These are phyloP conservation scores for Drosophila repletoides DNA, from an alignment of 1,140 invertebrate species.

Conservation along the genomic window DNA sequence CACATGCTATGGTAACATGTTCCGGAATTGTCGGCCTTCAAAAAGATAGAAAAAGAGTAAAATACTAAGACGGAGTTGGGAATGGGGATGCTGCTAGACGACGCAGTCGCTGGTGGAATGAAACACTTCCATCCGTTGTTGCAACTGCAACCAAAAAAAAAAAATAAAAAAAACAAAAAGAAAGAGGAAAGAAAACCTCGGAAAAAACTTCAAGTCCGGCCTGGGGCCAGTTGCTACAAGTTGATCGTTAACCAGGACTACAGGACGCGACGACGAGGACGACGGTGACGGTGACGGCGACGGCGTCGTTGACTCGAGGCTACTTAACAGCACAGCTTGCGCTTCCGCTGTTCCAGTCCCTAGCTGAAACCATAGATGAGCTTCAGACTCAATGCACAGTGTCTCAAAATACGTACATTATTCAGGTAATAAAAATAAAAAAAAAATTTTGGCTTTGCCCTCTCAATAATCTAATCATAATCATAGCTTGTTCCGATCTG, in stretches of 20 bases:
- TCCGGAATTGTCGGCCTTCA: neutral
- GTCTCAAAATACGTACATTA: no score
- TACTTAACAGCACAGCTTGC: constrained; percentile 69
- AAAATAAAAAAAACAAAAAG: neutral
- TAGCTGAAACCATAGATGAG: neutral
- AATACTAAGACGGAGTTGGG: neutral
- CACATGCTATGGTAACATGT: constrained; percentile 22
- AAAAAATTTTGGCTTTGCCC: no score
- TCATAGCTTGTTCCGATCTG: no score
- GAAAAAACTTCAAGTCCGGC: constrained; percentile 42
- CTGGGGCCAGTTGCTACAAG: constrained; percentile 28
- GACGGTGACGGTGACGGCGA: no score
- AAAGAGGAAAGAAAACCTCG: neutral
- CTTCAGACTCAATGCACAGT: no score
- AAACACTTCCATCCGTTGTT: constrained; percentile 39
- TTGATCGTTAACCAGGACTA: constrained; percentile 58
- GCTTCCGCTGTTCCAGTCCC: constrained; percentile 49
- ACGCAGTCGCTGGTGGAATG: constrained; percentile 13
- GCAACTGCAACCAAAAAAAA: neutral
- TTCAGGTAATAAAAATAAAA: no score
- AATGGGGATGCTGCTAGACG: no score
- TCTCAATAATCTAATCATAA: no score
- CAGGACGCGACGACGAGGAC: no score
- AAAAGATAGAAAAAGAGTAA: neutral
- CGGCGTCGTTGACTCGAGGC: constrained; percentile 46